phyloP scores from a whole-genome alignment of 2,113 vertebrate species.

The Chitala chitala region DNA sequence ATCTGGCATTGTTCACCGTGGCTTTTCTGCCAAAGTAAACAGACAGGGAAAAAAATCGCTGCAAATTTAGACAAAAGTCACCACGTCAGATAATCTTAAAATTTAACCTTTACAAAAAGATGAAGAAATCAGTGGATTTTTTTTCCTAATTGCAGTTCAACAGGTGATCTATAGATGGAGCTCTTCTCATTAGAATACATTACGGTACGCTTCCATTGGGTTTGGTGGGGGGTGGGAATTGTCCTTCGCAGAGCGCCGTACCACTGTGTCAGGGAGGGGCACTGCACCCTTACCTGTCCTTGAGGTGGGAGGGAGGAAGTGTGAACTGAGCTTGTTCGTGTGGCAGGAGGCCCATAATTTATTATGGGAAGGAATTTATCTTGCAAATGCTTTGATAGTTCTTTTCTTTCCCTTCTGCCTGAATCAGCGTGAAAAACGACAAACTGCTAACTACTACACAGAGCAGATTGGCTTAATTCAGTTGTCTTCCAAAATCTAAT shows the following conservation, averaged over 20 bases:
- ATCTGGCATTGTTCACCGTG: neutral
- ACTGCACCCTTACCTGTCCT: conserved; percentile 40
- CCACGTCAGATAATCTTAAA: no score
- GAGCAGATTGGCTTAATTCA: conserved; percentile 64
- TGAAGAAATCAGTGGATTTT: neutral
- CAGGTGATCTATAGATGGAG: conserved; percentile 73
- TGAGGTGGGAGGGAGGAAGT: conserved; percentile 24
- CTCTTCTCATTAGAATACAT: conserved; percentile 71
- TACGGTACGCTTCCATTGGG: conserved; percentile 35
- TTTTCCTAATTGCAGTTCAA: conserved; percentile 61
- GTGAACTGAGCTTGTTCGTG: neutral
- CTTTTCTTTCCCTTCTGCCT: conserved; percentile 48
- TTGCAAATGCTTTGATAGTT: conserved; percentile 42
- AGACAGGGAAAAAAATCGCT: neutral
- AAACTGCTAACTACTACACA: conserved; percentile 52
- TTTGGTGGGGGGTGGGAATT: neutral
- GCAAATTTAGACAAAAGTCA: neutral
- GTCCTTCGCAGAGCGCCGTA: conserved; percentile 42
- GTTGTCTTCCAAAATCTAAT: conserved; percentile 66
- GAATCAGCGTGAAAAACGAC: conserved; percentile 61
- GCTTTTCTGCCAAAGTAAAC: neutral
- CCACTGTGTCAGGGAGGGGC: conserved; percentile 33
- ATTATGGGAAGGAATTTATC: conserved; percentile 16
- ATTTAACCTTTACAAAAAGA: no score
- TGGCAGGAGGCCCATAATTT: conserved; percentile 19